These are phyloP conservation scores for Monopterus albus DNA, from an alignment of 2,113 vertebrate genomes.

Conservation along the genomic window DNA sequence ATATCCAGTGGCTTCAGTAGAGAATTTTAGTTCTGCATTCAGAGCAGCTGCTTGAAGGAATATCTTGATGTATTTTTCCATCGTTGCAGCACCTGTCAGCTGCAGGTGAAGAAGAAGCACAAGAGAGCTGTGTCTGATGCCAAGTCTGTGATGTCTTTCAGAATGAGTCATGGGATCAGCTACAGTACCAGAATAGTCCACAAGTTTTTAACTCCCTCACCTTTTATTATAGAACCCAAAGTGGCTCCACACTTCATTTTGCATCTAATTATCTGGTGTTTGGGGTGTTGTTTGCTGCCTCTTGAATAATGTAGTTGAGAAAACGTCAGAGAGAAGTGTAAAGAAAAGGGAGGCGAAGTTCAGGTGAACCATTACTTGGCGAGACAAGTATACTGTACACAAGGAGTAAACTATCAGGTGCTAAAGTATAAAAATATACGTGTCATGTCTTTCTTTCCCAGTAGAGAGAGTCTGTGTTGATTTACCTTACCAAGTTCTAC, in stretches of 20 bases:
- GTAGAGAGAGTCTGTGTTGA: neutral
- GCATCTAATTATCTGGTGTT: conserved; percentile 14
- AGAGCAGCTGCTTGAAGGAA: conserved; percentile 23
- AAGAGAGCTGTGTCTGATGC: conserved; percentile 23
- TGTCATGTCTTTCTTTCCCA: conserved; percentile 12
- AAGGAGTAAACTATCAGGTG: neutral
- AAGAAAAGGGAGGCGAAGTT: neutral
- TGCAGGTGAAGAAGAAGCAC: conserved; percentile 41
- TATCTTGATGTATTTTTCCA: neutral
- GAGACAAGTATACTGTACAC: neutral
- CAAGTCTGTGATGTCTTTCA: conserved; percentile 33
- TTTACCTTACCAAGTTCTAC: neutral
- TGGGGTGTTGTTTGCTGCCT: conserved; percentile 5
- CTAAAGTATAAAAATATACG: conserved; percentile 1
- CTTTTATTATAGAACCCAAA: conserved; percentile 12
- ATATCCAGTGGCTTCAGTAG: conserved; percentile 14
- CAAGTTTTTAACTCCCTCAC: conserved; percentile 18
- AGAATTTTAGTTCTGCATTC: conserved; percentile 11
- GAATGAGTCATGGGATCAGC: conserved; percentile 55
- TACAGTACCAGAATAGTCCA: conserved; percentile 37
- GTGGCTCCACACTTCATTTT: conserved; percentile 14
- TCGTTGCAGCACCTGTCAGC: conserved; percentile 31
- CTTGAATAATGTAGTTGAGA: neutral
- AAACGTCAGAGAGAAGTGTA: neutral
- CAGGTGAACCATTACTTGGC: neutral